Evolutionary conservation across 2,888 invertebrate genomes (phyloP).

Genomic region (Microplitis deprimator): DNA sequence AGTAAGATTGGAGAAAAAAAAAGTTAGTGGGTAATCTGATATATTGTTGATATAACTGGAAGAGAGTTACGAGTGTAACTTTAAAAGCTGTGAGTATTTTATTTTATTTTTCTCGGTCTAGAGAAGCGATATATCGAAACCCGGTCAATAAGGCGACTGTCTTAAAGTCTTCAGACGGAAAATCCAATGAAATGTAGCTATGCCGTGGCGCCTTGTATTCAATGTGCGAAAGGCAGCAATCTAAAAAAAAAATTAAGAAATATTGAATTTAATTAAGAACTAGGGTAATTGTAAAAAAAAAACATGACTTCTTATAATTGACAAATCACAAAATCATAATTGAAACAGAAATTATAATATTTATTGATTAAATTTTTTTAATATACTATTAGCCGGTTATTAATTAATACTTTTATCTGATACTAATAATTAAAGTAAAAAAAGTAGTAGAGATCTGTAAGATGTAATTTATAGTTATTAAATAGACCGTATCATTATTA

Average conservation of each 20-base stretch:
- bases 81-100: neutral
- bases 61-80: neutral
- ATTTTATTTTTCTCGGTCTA: slow-evolving; percentile 1
- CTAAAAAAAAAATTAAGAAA: neutral
- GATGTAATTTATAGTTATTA: too few species aligned
- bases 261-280: neutral
- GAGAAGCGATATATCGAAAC: slow-evolving; percentile 61
- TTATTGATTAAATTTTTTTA: too few species aligned
- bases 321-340: too few species aligned
- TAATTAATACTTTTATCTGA: too few species aligned
- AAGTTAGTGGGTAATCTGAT: neutral
- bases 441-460: too few species aligned
- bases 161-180: slow-evolving; percentile 64
- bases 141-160: slow-evolving; percentile 64
- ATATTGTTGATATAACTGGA: neutral
- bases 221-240: neutral
- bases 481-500: too few species aligned
- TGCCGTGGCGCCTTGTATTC: slow-evolving; percentile 57
- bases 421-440: too few species aligned
- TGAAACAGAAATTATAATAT: too few species aligned
- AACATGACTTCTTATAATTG: neutral
- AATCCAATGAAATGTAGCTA: slow-evolving; percentile 64
- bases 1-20: neutral
- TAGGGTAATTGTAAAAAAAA: neutral
- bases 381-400: too few species aligned